phyloP scores from a whole-genome alignment of 2,113 vertebrate species.

The Prietella phreatophila region DNA sequence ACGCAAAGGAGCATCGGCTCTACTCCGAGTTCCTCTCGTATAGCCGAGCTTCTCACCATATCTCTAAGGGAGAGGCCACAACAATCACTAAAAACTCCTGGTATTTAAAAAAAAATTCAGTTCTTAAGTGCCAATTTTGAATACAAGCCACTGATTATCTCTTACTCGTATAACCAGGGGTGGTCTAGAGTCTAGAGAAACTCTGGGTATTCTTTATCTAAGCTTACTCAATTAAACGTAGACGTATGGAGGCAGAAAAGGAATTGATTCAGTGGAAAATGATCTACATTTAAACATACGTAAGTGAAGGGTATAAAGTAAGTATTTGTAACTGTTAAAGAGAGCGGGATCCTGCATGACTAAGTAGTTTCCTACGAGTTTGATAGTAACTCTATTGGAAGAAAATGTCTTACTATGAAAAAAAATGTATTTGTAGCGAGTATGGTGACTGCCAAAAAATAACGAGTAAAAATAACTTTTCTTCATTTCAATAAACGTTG shows the following conservation, averaged over 20 bases:
- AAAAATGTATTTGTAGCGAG: neutral
- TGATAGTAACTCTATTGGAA: neutral
- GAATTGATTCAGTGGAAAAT: neutral
- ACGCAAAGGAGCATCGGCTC: no score
- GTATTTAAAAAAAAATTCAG: no score
- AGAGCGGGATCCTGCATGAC: neutral
- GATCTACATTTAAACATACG: neutral
- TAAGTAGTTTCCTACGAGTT: neutral
- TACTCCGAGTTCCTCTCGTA: no score
- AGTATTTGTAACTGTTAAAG: neutral
- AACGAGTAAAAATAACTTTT: neutral
- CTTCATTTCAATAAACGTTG: neutral
- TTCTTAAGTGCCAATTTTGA: no score
- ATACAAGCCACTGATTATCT: no score
- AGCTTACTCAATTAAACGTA: no score
- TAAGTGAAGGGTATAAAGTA: neutral
- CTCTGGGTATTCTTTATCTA: neutral
- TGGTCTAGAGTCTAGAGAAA: neutral
- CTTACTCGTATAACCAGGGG: neutral
- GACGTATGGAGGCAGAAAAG: neutral
- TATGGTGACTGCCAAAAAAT: neutral
- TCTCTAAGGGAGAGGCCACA: no score
- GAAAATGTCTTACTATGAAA: no score
- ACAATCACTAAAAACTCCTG: no score
- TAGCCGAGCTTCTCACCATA: no score